Conservation (phyloP, 1,140 invertebrate species). For the Neodiprion pinetum region DNA sequence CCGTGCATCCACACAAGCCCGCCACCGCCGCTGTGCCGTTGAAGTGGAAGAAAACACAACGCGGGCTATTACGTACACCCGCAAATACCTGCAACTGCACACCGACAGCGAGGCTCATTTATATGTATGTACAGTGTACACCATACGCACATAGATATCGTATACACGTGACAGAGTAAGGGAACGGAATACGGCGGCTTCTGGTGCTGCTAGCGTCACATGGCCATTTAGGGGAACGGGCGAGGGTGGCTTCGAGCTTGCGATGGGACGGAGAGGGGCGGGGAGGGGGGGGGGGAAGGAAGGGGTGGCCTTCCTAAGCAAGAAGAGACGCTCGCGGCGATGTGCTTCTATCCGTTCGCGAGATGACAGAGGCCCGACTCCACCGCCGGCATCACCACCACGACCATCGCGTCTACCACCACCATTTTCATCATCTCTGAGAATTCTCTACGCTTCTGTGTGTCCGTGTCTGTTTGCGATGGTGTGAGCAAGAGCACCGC, state of each 20-base stretch:
- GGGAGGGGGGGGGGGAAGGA: slow-evolving; percentile 9
- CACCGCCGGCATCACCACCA: not conserved
- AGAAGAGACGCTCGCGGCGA: slow-evolving; percentile 35
- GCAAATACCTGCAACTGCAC: not conserved
- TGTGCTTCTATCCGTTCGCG: slow-evolving; percentile 20
- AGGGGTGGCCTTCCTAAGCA: slow-evolving; percentile 6
- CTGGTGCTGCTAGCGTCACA: slow-evolving; percentile 35
- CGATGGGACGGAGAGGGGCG: not conserved
- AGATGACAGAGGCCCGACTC: slow-evolving; percentile 6
- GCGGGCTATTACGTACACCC: not conserved
- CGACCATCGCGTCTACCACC: not conserved
- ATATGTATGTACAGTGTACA: not conserved
- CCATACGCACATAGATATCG: slow-evolving; percentile 1
- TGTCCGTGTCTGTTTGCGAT: not conserved
- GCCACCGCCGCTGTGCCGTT: not conserved
- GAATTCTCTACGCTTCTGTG: not conserved
- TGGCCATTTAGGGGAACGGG: slow-evolving; percentile 34
- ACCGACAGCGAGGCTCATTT: not conserved
- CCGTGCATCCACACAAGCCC: not conserved
- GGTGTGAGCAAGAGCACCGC: not conserved
- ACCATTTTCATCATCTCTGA: not conserved
- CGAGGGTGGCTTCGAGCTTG: not conserved
- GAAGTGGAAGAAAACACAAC: not conserved
- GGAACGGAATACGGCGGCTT: slow-evolving; percentile 40
- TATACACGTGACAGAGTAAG: slow-evolving; percentile 9